phyloP scores from a whole-genome alignment of 1,140 invertebrate species.

The Danaus plexippus region DNA sequence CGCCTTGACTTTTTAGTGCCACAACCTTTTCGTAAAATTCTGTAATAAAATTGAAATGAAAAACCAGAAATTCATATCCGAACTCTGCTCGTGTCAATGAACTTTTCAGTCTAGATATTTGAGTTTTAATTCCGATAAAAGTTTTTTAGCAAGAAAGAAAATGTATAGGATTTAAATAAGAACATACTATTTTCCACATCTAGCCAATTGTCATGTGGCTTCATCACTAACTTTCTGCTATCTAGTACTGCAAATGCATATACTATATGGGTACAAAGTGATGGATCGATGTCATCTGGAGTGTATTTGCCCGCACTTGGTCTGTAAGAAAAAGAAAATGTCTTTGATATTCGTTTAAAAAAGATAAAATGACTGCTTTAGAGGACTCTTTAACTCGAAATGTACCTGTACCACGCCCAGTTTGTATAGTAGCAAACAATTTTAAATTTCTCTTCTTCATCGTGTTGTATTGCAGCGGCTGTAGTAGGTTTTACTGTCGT shows the following conservation, averaged over 20 bases:
- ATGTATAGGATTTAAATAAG: not conserved
- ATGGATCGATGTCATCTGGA: constrained; percentile 86
- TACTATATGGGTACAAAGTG: constrained; percentile 91
- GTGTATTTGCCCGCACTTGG: constrained; percentile 84
- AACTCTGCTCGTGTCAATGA: too few species aligned
- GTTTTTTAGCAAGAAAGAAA: too few species aligned
- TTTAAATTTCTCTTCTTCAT: constrained; percentile 71
- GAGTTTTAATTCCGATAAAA: too few species aligned
- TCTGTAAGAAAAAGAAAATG: constrained; percentile 44
- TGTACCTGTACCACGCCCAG: constrained; percentile 89
- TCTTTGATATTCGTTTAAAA: not conserved
- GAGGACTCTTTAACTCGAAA: not conserved
- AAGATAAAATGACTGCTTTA: too few species aligned
- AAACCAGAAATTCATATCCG: too few species aligned
- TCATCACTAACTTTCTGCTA: constrained; percentile 81
- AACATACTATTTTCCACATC: constrained; percentile 87
- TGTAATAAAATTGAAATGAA: constrained; percentile 56
- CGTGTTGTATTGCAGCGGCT: constrained; percentile 18
- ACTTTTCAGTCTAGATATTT: too few species aligned
- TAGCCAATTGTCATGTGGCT: constrained; percentile 90
- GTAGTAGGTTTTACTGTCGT: constrained; percentile 26
- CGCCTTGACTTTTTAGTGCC: constrained; percentile 79
- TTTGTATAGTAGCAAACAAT: constrained; percentile 95
- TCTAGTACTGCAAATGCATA: constrained; percentile 93
- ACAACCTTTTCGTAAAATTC: constrained; percentile 89